A percentile compares a stretch with the other conserved stretches of the same genome.
Evolutionary conservation across 2,797 vertebrate genomes (phyloP).

Genomic region (Xyrichtys novacula): DNA sequence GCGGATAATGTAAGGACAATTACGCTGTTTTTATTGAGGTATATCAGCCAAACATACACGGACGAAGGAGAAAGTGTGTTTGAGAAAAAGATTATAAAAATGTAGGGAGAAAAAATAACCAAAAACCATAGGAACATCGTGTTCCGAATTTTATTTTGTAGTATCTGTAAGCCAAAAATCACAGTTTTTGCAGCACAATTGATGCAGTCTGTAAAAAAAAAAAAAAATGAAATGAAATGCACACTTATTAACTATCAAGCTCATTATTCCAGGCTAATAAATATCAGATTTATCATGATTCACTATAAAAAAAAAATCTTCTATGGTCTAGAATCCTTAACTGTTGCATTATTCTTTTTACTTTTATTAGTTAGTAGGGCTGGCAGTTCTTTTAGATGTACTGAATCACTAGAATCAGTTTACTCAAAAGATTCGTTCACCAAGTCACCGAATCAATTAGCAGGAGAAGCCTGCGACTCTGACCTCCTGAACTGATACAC

Average conservation of each 20-base stretch:
- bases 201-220: constrained; percentile 68
- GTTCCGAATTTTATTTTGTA: constrained; percentile 73
- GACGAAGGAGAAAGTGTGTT: no score
- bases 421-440: no score
- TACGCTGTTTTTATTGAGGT: background rate
- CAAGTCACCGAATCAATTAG: no score
- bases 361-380: no score
- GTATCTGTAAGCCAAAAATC: constrained; percentile 54
- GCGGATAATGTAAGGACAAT: background rate
- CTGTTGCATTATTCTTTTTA: no score
- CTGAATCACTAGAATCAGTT: no score
- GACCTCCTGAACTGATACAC: no score
- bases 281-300: constrained; percentile 81
- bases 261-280: constrained; percentile 77
- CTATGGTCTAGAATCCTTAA: constrained; percentile 63
- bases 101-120: background rate
- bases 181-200: constrained; percentile 62
- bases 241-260: constrained; percentile 69
- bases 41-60: no score
- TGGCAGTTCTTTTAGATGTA: no score
- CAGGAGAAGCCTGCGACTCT: no score
- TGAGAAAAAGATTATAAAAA: no score
- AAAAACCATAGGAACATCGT: constrained; percentile 5
- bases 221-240: constrained; percentile 47
- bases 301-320: constrained; percentile 82